Base-by-base conservation (phyloP, 35 echinoderm and acorn worm species). In the Ptychodera flava region DNA sequence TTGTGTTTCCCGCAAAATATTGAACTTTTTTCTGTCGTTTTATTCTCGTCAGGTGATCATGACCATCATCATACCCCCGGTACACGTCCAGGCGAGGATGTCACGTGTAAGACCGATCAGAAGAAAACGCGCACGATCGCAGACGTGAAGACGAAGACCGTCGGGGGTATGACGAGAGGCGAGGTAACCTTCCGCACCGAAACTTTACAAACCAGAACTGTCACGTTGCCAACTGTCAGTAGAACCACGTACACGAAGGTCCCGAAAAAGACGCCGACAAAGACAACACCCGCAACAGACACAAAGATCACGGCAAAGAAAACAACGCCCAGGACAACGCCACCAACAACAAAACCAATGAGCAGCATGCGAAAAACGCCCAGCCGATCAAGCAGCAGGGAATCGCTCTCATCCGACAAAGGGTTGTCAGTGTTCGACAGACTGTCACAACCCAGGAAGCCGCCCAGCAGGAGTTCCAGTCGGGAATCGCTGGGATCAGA, bases 171-270 rank as follows among this genome's bases (percentile, higher is more conserved):
- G 15, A 94, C 87, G 34, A 79, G 85, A 16, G 95, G 95, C 12
- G 90, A 94, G 31, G 90, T 97, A 1, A 97, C 95, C 0, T 87
- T 97, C 27, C 87, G 92, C n/a, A 97, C 95, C 0, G 87, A 90
- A 0, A 93, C 92, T 1, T 90, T 93, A 29, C 92, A 97, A 82
- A 92, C 93, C 37, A 83, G 95, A 1, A 97, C 92, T 28, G 81
- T 97, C 78, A 94, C 90, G 33, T 87, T 77, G 78, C 95, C 95
- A 32, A 90, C 92, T 22, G 45, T 64, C 22, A 64, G 45, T 64
- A 64, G 45, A 22, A 64, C 45, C 6, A 64, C 45, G 22, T 64
- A 64, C 45, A 64, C 45, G 22, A 6, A 22, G 6, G 22, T 22
- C 6, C 45, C 45, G 22, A 6, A 64, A 6, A 64, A 64, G 22